A percentile compares a stretch with the other conserved stretches of the same genome.
Conservation (phyloP, 2,888 invertebrate genomes). For the Drosophila lutescens region DNA sequence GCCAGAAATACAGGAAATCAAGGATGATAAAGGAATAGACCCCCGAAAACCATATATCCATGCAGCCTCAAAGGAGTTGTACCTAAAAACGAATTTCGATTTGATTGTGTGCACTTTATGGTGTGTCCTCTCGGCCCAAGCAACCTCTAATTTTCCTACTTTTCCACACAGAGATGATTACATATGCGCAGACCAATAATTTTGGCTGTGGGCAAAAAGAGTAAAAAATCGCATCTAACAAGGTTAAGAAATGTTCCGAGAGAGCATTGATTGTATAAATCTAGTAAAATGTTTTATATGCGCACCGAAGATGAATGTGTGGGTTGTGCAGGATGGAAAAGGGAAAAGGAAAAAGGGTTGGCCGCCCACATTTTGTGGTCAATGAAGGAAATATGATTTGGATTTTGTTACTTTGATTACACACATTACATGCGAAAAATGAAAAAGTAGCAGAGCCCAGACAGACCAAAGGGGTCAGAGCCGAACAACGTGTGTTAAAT, state of each 20-base stretch:
- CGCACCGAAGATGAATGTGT: conserved; percentile 47
- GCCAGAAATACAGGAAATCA: conserved; percentile 3
- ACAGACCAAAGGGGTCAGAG: conserved; percentile 55
- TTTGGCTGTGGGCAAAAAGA: conserved; percentile 45
- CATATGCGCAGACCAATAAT: conserved; percentile 83
- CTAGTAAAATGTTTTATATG: conserved; percentile 75
- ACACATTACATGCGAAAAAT: conserved; percentile 77
- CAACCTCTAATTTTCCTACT: conserved; percentile 18
- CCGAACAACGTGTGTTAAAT: conserved; percentile 70
- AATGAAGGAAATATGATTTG: conserved; percentile 83
- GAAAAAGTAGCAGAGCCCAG: conserved; percentile 66
- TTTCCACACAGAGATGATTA: conserved; percentile 65
- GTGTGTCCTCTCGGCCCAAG: conserved; percentile 52
- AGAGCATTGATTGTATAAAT: conserved; percentile 69
- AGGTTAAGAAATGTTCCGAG: conserved; percentile 75
- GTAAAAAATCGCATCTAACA: conserved; percentile 70
- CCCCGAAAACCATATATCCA: conserved; percentile 1
- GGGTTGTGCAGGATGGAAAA: conserved; percentile 10
- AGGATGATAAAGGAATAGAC: too few species aligned
- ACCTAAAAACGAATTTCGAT: conserved; percentile 71
- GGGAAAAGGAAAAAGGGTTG: conserved; percentile 60
- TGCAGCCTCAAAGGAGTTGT: conserved; percentile 21
- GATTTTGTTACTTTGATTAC: conserved; percentile 81
- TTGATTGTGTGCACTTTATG: conserved; percentile 77
- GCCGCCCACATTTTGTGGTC: conserved; percentile 75